phyloP scores from a whole-genome alignment of 2,888 invertebrate species.

The Pachymerium ferrugineum region DNA sequence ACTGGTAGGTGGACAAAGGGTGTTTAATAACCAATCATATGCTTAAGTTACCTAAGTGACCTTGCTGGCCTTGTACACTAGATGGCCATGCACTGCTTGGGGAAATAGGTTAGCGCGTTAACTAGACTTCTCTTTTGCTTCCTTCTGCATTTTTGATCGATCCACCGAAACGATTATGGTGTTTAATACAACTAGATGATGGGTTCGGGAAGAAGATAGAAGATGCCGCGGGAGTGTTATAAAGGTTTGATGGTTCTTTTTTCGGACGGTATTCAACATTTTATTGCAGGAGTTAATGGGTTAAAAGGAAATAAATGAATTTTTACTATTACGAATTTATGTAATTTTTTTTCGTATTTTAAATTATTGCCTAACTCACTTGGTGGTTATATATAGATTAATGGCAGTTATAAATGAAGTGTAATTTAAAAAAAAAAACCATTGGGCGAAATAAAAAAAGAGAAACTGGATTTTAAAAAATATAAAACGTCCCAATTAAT shows the following conservation, averaged over 20 bases:
- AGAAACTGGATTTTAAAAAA: too few relatives aligned
- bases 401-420: too few relatives aligned
- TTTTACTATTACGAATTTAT: too few relatives aligned
- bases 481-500: too few relatives aligned
- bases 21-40: neutral
- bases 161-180: neutral
- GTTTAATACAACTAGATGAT: neutral
- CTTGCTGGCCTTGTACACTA: slow-evolving; percentile 22
- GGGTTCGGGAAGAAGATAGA: neutral
- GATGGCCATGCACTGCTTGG: slow-evolving; percentile 15
- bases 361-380: too few relatives aligned
- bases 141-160: slow-evolving; percentile 11
- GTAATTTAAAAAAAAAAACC: too few relatives aligned
- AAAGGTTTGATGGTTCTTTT: neutral
- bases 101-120: slow-evolving; percentile 11
- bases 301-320: too few relatives aligned
- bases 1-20: slow-evolving; percentile 10
- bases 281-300: too few relatives aligned
- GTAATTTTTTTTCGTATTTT: too few relatives aligned
- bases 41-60: slow-evolving; percentile 3
- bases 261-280: too few relatives aligned
- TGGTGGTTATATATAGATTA: too few relatives aligned
- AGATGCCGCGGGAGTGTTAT: neutral
- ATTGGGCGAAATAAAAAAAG: too few relatives aligned
- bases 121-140: neutral